Evolutionary conservation across 2,797 vertebrate genomes (phyloP).

Genomic region (Lithobates pipiens): DNA sequence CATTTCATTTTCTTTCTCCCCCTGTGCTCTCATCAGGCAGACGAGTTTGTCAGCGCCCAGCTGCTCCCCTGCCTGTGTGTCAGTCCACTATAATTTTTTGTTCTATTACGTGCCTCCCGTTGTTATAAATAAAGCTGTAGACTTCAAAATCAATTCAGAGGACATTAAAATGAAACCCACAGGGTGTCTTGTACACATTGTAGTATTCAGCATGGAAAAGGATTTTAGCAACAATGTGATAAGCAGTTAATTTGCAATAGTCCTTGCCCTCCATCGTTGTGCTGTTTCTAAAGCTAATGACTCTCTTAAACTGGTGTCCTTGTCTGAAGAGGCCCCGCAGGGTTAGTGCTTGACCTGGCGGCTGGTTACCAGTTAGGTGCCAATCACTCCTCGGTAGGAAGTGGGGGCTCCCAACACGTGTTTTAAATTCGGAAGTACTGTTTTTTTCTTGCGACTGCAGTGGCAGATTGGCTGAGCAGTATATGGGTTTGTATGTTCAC

Average conservation of each 20-base stretch:
- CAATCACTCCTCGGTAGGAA: no score
- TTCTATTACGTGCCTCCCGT: slow-evolving; percentile 30
- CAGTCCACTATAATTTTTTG: slow-evolving; percentile 20
- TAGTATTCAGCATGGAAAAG: background rate
- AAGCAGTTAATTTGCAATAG: background rate
- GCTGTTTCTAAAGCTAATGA: background rate
- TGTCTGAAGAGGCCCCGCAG: background rate
- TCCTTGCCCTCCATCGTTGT: background rate
- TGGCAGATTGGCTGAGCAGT: no score
- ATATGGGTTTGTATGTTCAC: no score
- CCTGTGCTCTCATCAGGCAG: slow-evolving; percentile 28
- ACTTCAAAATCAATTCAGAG: slow-evolving; percentile 39
- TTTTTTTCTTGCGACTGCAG: no score
- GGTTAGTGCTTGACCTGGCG: no score
- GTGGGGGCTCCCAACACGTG: no score
- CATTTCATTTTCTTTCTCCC: slow-evolving; percentile 43
- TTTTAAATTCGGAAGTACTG: no score
- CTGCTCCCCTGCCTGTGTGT: slow-evolving; percentile 19
- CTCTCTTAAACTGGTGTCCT: background rate
- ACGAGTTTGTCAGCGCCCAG: slow-evolving; percentile 16
- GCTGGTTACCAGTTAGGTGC: no score
- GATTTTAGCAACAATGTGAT: slow-evolving; percentile 29
- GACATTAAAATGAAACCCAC: slow-evolving; percentile 38
- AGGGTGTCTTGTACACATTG: background rate
- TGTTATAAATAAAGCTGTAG: slow-evolving; percentile 45